Evolutionary conservation across 2,797 vertebrate genomes (phyloP).

Genomic region (Ammospiza maritima): DNA sequence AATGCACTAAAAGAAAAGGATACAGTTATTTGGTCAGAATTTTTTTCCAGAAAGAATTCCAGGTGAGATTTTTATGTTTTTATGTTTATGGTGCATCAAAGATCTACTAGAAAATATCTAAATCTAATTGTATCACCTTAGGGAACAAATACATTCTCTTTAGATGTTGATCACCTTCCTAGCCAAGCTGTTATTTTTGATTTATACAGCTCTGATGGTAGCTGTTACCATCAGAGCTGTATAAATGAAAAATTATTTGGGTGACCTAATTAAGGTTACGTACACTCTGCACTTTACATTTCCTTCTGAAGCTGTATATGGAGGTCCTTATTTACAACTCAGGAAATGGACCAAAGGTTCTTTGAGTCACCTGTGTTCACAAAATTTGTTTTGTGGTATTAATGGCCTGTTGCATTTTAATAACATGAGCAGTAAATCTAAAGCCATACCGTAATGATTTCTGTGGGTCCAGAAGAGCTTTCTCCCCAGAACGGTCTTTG

Average conservation of each 20-base stretch:
- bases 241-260: neutral
- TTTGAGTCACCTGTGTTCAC: constrained; percentile 63
- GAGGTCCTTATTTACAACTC: constrained; percentile 63
- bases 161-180: constrained; percentile 54
- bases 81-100: neutral
- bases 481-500: neutral
- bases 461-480: neutral
- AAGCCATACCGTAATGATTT: neutral
- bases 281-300: constrained; percentile 46
- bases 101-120: constrained; percentile 45
- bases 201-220: constrained; percentile 62
- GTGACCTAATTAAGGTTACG: constrained; percentile 65
- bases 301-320: constrained; percentile 40
- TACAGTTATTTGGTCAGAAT: neutral
- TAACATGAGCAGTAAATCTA: constrained; percentile 61
- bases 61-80: constrained; percentile 33
- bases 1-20: neutral
- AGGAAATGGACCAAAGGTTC: constrained; percentile 68
- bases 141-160: constrained; percentile 45
- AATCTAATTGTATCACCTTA: constrained; percentile 41
- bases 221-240: neutral
- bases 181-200: constrained; percentile 64
- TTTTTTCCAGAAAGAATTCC: constrained; percentile 5
- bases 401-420: constrained; percentile 69
- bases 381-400: constrained; percentile 49